These are phyloP conservation scores for Alcis repandata DNA, from an alignment of 2,888 invertebrate species.

Conservation along the genomic window DNA sequence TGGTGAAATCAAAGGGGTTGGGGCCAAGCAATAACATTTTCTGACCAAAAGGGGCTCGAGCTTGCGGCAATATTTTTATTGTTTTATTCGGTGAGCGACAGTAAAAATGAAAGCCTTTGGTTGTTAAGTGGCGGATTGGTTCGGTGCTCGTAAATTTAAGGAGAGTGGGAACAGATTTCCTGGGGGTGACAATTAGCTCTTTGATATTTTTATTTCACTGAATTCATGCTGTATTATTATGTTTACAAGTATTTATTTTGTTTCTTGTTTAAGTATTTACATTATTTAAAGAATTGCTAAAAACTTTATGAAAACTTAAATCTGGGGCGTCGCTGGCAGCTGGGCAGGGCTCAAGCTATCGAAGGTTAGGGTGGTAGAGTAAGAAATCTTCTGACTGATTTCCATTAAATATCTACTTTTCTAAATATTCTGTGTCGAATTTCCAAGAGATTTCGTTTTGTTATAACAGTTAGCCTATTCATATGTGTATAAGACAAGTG, in stretches of 20 bases:
- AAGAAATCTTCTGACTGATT: no score
- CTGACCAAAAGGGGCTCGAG: slow-evolving; percentile 37
- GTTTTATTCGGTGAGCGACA: slow-evolving; percentile 31
- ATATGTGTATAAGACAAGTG: not conserved
- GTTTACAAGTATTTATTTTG: not conserved
- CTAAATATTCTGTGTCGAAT: no score
- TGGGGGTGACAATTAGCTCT: not conserved
- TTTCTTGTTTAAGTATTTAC: no score
- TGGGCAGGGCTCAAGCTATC: no score
- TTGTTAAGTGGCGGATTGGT: slow-evolving; percentile 38
- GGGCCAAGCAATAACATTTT: slow-evolving; percentile 35
- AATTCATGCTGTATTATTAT: not conserved
- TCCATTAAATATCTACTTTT: no score
- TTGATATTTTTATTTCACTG: not conserved
- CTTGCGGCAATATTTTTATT: slow-evolving; percentile 42
- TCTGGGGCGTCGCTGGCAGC: no score
- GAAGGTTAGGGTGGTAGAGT: no score
- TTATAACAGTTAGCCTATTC: no score
- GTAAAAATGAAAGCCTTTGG: slow-evolving; percentile 49
- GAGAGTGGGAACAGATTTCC: slow-evolving; percentile 27
- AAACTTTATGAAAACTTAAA: no score
- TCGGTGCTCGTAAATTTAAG: slow-evolving; percentile 34
- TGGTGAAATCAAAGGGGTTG: slow-evolving; percentile 20
- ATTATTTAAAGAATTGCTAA: no score
- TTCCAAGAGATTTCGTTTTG: no score